Evolutionary conservation across 2,888 invertebrate genomes (phyloP).

Genomic region (Acanthococcus lagerstroemiae): DNA sequence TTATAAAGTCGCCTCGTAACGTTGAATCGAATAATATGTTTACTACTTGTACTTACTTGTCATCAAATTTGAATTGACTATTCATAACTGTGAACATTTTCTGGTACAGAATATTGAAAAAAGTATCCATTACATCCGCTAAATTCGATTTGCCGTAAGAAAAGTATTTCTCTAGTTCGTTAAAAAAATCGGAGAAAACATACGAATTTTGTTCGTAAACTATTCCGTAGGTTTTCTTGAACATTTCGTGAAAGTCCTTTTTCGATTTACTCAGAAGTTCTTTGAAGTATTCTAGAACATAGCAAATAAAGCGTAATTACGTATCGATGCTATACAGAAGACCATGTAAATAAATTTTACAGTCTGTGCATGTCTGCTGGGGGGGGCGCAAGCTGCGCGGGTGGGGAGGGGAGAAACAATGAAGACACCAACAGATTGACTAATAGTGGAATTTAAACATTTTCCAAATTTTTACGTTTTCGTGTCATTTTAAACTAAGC

Average conservation of each 20-base stretch:
- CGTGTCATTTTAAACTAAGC: too few relatives aligned
- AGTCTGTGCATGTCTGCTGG: too few relatives aligned
- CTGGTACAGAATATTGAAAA: conserved; percentile 86
- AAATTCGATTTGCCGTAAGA: conserved; percentile 72
- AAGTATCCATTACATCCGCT: conserved; percentile 77
- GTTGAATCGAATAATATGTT: too few relatives aligned
- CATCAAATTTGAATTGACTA: conserved; percentile 81
- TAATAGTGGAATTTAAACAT: not conserved
- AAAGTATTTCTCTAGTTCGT: conserved; percentile 82
- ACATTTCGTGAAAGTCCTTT: conserved; percentile 87
- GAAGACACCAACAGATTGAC: too few relatives aligned
- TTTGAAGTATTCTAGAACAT: conserved; percentile 70
- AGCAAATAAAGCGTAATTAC: not conserved
- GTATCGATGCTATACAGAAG: too few relatives aligned
- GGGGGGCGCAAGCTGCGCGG: too few relatives aligned
- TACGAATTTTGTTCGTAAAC: conserved; percentile 88
- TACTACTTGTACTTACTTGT: conserved; percentile 61
- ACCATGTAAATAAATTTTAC: too few relatives aligned
- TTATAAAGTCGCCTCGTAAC: too few relatives aligned
- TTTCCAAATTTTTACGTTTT: not conserved
- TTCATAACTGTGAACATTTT: conserved; percentile 94
- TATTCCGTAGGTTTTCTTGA: conserved; percentile 86
- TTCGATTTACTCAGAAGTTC: conserved; percentile 72
- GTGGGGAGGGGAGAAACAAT: too few relatives aligned
- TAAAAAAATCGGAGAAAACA: conserved; percentile 84